Conservation (phyloP, 2,113 vertebrate species). For the Acrocephalus kingi region DNA sequence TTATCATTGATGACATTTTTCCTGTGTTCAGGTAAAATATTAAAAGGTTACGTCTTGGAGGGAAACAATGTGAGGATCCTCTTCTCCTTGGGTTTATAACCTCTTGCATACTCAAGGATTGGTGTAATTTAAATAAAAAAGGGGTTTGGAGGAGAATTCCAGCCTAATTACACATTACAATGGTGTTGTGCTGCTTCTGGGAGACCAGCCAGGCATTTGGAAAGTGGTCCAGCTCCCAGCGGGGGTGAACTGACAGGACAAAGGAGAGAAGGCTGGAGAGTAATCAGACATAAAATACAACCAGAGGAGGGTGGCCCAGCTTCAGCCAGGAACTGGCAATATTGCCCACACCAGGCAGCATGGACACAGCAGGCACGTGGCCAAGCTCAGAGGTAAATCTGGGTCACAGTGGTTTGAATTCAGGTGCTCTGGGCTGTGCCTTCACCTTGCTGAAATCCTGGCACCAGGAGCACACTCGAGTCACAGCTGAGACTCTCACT, state of each 20-base stretch:
- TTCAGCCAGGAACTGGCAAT: not conserved
- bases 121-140: slow-evolving; percentile 26
- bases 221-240: slow-evolving; percentile 48
- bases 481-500: not conserved
- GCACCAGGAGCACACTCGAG: not conserved
- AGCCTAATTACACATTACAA: slow-evolving; percentile 52
- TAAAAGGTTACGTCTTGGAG: not conserved
- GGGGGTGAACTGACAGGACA: slow-evolving; percentile 29
- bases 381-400: not conserved
- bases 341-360: not conserved
- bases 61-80: not conserved
- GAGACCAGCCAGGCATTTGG: slow-evolving; percentile 65
- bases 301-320: slow-evolving; percentile 18
- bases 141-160: slow-evolving; percentile 40
- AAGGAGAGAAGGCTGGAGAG: slow-evolving; percentile 22
- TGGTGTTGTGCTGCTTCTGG: slow-evolving; percentile 57
- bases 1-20: not conserved
- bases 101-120: not conserved
- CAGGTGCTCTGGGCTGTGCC: not conserved
- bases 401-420: not conserved
- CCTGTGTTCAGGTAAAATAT: not conserved
- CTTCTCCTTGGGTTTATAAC: not conserved
- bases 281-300: not conserved
- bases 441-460: not conserved
- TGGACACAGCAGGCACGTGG: not conserved